Base-by-base conservation (phyloP, 2,113 vertebrate genomes). In the Carlito syrichta region DNA sequence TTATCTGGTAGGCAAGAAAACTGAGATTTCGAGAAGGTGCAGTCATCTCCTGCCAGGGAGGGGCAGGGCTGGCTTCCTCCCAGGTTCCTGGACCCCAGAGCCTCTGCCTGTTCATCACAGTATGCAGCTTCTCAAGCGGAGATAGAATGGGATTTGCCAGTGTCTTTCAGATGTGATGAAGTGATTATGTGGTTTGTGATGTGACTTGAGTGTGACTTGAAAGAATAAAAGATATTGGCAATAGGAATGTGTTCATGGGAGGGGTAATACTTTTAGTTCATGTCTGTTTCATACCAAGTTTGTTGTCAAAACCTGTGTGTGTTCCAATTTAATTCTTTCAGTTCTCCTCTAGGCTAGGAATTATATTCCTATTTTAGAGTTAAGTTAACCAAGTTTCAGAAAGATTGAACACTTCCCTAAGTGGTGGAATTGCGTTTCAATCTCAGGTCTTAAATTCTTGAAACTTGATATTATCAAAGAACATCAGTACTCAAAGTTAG, bases 361-460 rank as follows among this genome's bases (percentile, higher is more conserved):
- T 86, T 88, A 76, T 71, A 38, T 43, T 95, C 1, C 13, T 56
- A 2, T 78, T 97, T 94, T 92, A 94, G 58, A 89, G 88, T 89
- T 83, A 68, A 88, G 63, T 40, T 92, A 96, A 90, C 50, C n/a
- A 17, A 90, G 50, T 85, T 52, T 76, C 38, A 66, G 82, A 85
- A 95, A 88, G n/a, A 58, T 68, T 35, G 92, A 68, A 60, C 82
- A 43, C 20, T 19, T 87, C 16, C 8, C 12, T 43, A n/a, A 94
- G 52, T 66, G 60, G 58, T 8, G 83, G 92, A 84, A 22, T 45
- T 82, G 22, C 11, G 43, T n/a, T 89, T 93, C 76, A 86, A 0
- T 27, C 66, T 79, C 48, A 74, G 50, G 35, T 52, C 48, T 88
- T 92, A 85, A 77, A 78, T 93, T 94, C 54, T 48, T 76, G 68